Evolutionary conservation across 2,888 invertebrate species (phyloP).

Genomic region (Pasiphila rectangulata): DNA sequence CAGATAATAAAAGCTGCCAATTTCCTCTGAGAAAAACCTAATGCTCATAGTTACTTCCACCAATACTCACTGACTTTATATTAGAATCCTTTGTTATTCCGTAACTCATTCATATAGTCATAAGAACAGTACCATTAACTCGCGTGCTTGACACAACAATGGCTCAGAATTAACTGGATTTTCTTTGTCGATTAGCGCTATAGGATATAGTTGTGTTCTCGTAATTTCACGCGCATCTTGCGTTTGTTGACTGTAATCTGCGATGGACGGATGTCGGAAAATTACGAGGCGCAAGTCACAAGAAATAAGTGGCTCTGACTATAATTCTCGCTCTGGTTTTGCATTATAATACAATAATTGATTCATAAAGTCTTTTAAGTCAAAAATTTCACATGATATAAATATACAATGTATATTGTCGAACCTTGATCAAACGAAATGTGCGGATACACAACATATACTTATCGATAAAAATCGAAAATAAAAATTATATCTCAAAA

Average conservation of each 20-base stretch:
- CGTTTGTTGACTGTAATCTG: slow-evolving; percentile 38
- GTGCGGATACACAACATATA: too few species aligned
- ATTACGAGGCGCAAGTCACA: slow-evolving; percentile 13
- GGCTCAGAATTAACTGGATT: slow-evolving; percentile 35
- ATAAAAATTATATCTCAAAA: too few species aligned
- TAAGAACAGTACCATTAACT: slow-evolving; percentile 36
- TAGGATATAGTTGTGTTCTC: slow-evolving; percentile 42
- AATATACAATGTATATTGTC: too few species aligned
- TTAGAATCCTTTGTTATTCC: slow-evolving; percentile 11
- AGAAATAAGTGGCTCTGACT: slow-evolving; percentile 11
- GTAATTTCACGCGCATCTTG: slow-evolving; percentile 48
- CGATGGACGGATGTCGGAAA: slow-evolving; percentile 34
- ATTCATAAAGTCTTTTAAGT: too few species aligned
- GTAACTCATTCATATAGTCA: slow-evolving; percentile 17
- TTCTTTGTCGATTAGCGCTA: slow-evolving; percentile 34
- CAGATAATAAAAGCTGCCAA: not conserved
- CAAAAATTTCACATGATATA: too few species aligned
- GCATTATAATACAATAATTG: too few species aligned
- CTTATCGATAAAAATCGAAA: too few species aligned
- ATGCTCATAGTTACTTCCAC: not conserved
- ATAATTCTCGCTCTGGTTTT: too few species aligned
- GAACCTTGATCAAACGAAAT: too few species aligned
- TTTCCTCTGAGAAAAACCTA: not conserved
- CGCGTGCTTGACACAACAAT: slow-evolving; percentile 39
- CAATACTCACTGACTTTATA: not conserved